Percentiles rank a stretch among this genome's conserved stretches.
Conservation (phyloP, 2,888 invertebrate species). For the Pyrochroa serraticornis region DNA sequence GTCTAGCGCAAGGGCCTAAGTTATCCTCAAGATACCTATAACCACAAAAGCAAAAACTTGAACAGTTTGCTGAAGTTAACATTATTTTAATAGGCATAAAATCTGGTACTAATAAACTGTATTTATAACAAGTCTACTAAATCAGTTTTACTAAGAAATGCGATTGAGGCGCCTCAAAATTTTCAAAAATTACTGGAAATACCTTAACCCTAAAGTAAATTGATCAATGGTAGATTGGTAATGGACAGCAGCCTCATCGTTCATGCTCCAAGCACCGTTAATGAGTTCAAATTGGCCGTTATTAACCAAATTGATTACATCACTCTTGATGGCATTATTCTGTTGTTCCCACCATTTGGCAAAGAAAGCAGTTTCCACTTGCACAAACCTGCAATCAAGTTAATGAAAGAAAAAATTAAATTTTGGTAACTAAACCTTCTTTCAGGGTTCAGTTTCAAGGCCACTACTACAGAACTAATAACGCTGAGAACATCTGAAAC, state of each 20-base stretch:
- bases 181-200: too few species aligned
- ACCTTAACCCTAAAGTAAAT: constrained; percentile 71
- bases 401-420: background rate
- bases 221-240: constrained; percentile 74
- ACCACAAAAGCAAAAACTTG: background rate
- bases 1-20: constrained; percentile 74
- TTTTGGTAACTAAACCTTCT: constrained; percentile 62
- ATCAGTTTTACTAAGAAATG: too few species aligned
- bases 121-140: too few species aligned
- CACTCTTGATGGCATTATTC: constrained; percentile 59
- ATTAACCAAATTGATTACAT: constrained; percentile 65
- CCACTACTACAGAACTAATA: constrained; percentile 81
- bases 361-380: constrained; percentile 79
- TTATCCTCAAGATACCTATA: constrained; percentile 67
- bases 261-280: constrained; percentile 66
- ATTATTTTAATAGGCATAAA: too few species aligned
- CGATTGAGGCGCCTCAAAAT: too few species aligned
- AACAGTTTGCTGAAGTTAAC: too few species aligned
- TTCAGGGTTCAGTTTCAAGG: constrained; percentile 71
- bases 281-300: constrained; percentile 66
- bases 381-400: constrained; percentile 68
- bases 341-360: constrained; percentile 80
- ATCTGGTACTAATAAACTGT: too few species aligned
- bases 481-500: constrained; percentile 88
- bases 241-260: constrained; percentile 69